A percentile compares a stretch with the other conserved stretches of the same genome.
Conservation (phyloP, 2,113 vertebrate species). For the Collichthys lucidus region DNA sequence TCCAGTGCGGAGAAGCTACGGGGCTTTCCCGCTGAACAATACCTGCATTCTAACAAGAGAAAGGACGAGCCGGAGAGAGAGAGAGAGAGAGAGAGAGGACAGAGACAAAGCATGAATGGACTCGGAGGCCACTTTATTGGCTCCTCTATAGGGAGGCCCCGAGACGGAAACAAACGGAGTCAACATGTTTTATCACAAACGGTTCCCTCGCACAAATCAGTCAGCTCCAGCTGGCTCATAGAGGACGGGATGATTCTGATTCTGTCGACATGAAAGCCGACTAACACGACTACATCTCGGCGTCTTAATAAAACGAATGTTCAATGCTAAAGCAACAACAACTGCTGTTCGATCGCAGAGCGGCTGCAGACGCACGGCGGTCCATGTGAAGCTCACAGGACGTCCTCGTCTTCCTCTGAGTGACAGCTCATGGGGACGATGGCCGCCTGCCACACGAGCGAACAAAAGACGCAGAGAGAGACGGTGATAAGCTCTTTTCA, state of each 20-base stretch:
- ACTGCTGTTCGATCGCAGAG: neutral
- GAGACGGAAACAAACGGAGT: constrained; percentile 37
- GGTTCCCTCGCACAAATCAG: neutral
- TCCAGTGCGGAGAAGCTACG: constrained; percentile 1
- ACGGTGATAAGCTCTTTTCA: no score
- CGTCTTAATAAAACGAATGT: neutral
- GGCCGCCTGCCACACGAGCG: no score
- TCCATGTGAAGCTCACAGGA: neutral
- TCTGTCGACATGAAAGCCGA: constrained; percentile 1
- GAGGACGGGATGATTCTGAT: neutral
- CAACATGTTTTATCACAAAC: constrained; percentile 38
- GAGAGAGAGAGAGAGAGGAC: neutral
- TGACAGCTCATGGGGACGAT: no score
- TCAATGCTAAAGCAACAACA: neutral
- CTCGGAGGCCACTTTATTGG: constrained; percentile 40
- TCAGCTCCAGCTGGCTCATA: neutral
- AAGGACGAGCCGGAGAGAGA: neutral
- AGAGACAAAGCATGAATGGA: constrained; percentile 41
- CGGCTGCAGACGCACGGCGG: neutral
- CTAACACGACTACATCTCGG: neutral
- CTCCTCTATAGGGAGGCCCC: constrained; percentile 30
- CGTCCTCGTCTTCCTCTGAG: neutral
- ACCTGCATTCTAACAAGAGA: constrained; percentile 53
- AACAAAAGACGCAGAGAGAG: no score
- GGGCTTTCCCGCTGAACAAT: constrained; percentile 56